Percentiles rank a stretch among this genome's conserved stretches.
These are phyloP conservation scores for Drosophila trichaetosa DNA, from an alignment of 2,888 invertebrate species.

Conservation along the genomic window DNA sequence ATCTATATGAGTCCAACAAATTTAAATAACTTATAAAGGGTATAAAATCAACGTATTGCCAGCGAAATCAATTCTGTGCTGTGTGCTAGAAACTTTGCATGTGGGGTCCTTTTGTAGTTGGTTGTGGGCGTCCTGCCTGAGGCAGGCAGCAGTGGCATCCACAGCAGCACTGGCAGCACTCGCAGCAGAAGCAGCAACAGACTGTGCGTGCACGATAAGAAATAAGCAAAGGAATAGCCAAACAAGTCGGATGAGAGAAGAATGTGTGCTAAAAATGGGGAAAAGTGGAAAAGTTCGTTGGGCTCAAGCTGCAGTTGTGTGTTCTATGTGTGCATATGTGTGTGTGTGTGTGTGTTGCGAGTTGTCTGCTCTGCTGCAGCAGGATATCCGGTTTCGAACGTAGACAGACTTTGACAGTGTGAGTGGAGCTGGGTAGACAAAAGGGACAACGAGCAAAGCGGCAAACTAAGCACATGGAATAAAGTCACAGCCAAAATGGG, in stretches of 20 bases:
- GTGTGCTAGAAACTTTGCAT: conserved; percentile 71
- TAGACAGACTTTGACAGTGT: conserved; percentile 54
- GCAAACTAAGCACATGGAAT: conserved; percentile 14
- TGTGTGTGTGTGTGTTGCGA: conserved; percentile 14
- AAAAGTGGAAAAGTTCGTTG: conserved; percentile 22
- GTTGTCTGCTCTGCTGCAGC: conserved; percentile 66
- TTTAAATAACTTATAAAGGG: neutral
- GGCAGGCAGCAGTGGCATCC: conserved; percentile 11
- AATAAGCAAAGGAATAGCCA: conserved; percentile 36
- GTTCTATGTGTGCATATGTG: neutral
- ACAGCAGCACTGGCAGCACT: conserved; percentile 8
- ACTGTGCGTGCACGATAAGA: conserved; percentile 73
- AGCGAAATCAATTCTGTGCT: neutral
- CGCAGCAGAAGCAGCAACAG: conserved; percentile 39
- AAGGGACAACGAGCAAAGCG: conserved; percentile 7
- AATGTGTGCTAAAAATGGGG: conserved; percentile 12
- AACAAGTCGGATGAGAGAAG: conserved; percentile 6
- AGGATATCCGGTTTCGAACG: conserved; percentile 75
- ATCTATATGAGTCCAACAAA: neutral
- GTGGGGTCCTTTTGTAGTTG: conserved; percentile 43
- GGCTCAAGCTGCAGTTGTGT: conserved; percentile 53
- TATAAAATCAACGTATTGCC: neutral
- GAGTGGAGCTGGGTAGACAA: neutral
- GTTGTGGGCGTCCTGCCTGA: conserved; percentile 12
- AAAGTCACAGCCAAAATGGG: conserved; percentile 1